These are phyloP conservation scores for Trichonephila inaurata DNA, from an alignment of 1,140 invertebrate genomes.

Conservation along the genomic window DNA sequence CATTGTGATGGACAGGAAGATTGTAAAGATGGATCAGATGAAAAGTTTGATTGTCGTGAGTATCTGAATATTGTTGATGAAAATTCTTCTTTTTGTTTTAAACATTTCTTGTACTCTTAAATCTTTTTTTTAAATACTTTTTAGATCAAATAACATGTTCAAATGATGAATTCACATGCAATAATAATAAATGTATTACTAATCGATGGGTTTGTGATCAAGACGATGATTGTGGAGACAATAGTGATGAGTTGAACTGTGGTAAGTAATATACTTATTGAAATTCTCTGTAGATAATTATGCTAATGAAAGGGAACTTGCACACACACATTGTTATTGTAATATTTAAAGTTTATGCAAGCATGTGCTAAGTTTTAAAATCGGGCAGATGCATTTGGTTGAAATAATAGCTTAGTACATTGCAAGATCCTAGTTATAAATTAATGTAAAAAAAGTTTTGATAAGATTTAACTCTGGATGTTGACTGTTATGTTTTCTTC, in stretches of 20 bases:
- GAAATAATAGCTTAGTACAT: no score
- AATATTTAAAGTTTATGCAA: no score
- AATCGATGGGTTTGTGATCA: slow-evolving; percentile 93
- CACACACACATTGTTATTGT: no score
- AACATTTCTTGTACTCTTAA: background rate
- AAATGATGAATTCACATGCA: slow-evolving; percentile 94
- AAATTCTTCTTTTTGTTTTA: background rate
- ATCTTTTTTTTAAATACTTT: slow-evolving; percentile 1
- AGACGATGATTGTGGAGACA: slow-evolving; percentile 95
- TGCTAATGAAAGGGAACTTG: no score
- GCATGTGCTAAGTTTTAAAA: no score
- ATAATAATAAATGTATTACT: slow-evolving; percentile 94
- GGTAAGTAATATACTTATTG: slow-evolving; percentile 84
- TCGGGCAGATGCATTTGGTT: no score
- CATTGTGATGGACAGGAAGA: slow-evolving; percentile 78
- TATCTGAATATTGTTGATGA: background rate
- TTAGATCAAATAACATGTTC: slow-evolving; percentile 85
- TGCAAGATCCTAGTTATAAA: no score
- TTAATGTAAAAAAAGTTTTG: no score
- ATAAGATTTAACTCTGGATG: no score
- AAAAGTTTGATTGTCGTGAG: slow-evolving; percentile 70
- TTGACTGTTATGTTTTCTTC: no score
- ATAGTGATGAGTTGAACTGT: slow-evolving; percentile 95
- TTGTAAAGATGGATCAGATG: slow-evolving; percentile 78
- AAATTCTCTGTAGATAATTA: no score